Conservation (phyloP, 2,113 vertebrate species). For the Atherinomorus stipes region DNA sequence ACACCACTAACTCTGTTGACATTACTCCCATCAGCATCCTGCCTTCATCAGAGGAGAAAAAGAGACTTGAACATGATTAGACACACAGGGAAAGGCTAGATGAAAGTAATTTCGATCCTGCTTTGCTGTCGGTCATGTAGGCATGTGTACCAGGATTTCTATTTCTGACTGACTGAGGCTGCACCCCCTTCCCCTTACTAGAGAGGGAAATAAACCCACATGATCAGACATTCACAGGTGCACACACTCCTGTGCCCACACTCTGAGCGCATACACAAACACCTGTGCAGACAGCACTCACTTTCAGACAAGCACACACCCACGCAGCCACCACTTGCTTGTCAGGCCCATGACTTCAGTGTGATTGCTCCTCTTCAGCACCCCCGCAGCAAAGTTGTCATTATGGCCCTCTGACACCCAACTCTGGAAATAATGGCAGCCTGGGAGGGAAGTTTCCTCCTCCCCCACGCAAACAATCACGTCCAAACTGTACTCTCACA, state of each 20-base stretch:
- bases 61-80: slow-evolving; percentile 9
- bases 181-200: slow-evolving; percentile 23
- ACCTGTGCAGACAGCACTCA: slow-evolving; percentile 24
- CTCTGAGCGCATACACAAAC: background rate
- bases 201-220: slow-evolving; percentile 56
- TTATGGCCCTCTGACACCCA: slow-evolving; percentile 54
- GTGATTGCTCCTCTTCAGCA: slow-evolving; percentile 61
- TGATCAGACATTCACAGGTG: slow-evolving; percentile 45
- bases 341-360: slow-evolving; percentile 40
- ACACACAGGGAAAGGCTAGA: slow-evolving; percentile 20
- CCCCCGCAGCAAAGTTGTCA: slow-evolving; percentile 61
- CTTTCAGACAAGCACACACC: slow-evolving; percentile 9
- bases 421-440: slow-evolving; percentile 67
- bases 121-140: slow-evolving; percentile 30
- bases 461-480: background rate
- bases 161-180: slow-evolving; percentile 56
- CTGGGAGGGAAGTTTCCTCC: slow-evolving; percentile 24
- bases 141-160: slow-evolving; percentile 36
- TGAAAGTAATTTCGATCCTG: slow-evolving; percentile 39
- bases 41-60: slow-evolving; percentile 12
- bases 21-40: background rate
- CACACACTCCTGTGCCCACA: background rate
- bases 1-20: slow-evolving; percentile 16
- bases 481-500: slow-evolving; percentile 15
- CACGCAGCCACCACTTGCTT: slow-evolving; percentile 17